These are phyloP conservation scores for Palythoa grandis DNA, from an alignment of 92 coral and sea anemone species.

Conservation along the genomic window DNA sequence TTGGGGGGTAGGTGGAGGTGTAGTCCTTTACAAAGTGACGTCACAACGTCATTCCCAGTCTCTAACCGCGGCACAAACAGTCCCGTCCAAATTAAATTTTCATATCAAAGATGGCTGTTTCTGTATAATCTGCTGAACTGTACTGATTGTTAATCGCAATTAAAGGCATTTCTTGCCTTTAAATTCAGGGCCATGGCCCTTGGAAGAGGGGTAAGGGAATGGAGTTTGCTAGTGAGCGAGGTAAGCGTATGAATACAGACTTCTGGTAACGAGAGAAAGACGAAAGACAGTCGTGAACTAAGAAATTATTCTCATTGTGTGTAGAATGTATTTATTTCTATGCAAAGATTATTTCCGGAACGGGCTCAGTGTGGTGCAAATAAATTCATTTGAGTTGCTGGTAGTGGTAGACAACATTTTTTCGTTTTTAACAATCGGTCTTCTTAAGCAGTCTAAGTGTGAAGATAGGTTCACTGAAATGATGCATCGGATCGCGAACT, in stretches of 20 bases:
- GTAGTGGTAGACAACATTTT: neutral
- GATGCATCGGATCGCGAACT: slow-evolving; percentile 4
- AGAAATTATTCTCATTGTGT: neutral
- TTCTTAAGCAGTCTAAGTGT: neutral
- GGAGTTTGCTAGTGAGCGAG: slow-evolving; percentile 94
- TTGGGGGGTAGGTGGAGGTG: too few species aligned
- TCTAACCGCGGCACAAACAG: neutral
- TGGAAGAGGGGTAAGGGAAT: slow-evolving; percentile 94
- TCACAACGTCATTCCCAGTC: slow-evolving; percentile 19
- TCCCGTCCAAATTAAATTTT: slow-evolving; percentile 7
- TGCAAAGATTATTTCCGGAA: neutral
- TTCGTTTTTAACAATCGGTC: neutral
- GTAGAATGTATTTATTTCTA: neutral
- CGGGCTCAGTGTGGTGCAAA: neutral
- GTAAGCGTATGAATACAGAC: slow-evolving; percentile 53
- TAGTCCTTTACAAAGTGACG: neutral
- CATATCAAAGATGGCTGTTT: slow-evolving; percentile 39
- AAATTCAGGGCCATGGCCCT: slow-evolving; percentile 71
- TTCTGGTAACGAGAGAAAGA: neutral
- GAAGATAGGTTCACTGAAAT: neutral
- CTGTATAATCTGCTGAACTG: neutral
- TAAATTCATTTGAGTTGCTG: neutral
- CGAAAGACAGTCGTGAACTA: neutral
- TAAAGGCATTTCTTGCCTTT: slow-evolving; percentile 27
- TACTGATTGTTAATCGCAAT: slow-evolving; percentile 20